A percentile compares a stretch with the other conserved stretches of the same genome.
Conservation (phyloP, 2,888 invertebrate species). For the Aleiodes alternator region DNA sequence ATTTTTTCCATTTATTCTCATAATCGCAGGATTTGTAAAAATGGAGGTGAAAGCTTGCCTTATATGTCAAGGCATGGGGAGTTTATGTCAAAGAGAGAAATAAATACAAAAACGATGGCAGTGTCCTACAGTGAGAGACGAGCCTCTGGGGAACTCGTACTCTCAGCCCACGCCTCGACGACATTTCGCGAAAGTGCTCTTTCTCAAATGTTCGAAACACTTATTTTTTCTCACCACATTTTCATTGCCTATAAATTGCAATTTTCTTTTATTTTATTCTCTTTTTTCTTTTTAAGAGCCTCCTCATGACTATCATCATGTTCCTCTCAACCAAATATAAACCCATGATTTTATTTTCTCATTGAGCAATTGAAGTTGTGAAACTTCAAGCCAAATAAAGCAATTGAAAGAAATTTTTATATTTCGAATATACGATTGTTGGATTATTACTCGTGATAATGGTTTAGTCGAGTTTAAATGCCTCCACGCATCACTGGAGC, state of each 20-base stretch:
- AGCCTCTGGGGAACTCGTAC: slow-evolving; percentile 49
- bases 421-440: not conserved
- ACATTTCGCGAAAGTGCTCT: slow-evolving; percentile 43
- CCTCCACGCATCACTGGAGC: slow-evolving; percentile 57
- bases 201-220: slow-evolving; percentile 12
- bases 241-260: not conserved
- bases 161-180: slow-evolving; percentile 52
- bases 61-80: slow-evolving; percentile 47
- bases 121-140: slow-evolving; percentile 44
- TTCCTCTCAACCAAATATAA: not conserved
- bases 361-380: slow-evolving; percentile 1
- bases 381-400: not conserved
- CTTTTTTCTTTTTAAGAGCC: too few species aligned
- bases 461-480: slow-evolving; percentile 50
- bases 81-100: slow-evolving; percentile 35
- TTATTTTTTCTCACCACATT: slow-evolving; percentile 22
- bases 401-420: not conserved
- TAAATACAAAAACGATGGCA: not conserved
- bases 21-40: slow-evolving; percentile 29
- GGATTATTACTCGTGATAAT: slow-evolving; percentile 29
- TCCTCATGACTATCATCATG: too few species aligned
- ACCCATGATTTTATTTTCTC: not conserved
- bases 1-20: not conserved
- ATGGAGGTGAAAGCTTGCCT: slow-evolving; percentile 57
- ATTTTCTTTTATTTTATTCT: not conserved